A percentile compares a stretch with the other conserved stretches of the same genome.
Evolutionary conservation across 2,113 vertebrate genomes (phyloP).

Genomic region (Erythrocercus mccallii): DNA sequence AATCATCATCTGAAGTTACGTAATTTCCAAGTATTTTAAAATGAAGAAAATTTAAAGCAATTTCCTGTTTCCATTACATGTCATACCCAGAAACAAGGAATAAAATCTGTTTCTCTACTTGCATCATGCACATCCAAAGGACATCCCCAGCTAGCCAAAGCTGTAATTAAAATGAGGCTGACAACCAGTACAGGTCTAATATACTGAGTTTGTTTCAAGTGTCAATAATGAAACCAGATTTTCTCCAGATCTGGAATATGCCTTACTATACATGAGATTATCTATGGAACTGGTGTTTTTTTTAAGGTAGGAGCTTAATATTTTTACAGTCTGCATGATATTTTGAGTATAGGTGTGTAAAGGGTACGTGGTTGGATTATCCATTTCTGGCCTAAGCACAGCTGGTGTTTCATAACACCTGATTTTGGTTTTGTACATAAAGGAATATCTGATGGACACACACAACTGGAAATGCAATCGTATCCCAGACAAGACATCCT

Average conservation of each 20-base stretch:
- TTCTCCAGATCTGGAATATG: neutral
- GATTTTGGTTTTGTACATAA: neutral
- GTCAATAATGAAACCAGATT: neutral
- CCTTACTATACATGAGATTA: fast-evolving
- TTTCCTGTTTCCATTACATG: neutral
- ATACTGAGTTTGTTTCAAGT: neutral
- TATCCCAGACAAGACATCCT: neutral
- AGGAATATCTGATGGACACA: neutral
- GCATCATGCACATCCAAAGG: fast-evolving
- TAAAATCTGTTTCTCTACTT: neutral
- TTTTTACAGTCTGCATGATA: neutral
- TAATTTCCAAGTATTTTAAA: neutral
- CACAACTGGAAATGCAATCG: fast-evolving
- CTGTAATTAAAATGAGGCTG: neutral
- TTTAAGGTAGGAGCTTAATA: neutral
- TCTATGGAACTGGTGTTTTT: neutral
- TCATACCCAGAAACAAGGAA: neutral
- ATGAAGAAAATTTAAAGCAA: neutral
- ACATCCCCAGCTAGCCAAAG: neutral
- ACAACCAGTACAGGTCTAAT: neutral
- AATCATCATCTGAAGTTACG: neutral
- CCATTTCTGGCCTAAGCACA: neutral
- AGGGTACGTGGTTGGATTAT: neutral
- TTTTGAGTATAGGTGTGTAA: neutral
- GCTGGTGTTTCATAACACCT: neutral